These are phyloP conservation scores for Melinaea marsaeus DNA, from an alignment of 2,888 invertebrate genomes.

Conservation along the genomic window DNA sequence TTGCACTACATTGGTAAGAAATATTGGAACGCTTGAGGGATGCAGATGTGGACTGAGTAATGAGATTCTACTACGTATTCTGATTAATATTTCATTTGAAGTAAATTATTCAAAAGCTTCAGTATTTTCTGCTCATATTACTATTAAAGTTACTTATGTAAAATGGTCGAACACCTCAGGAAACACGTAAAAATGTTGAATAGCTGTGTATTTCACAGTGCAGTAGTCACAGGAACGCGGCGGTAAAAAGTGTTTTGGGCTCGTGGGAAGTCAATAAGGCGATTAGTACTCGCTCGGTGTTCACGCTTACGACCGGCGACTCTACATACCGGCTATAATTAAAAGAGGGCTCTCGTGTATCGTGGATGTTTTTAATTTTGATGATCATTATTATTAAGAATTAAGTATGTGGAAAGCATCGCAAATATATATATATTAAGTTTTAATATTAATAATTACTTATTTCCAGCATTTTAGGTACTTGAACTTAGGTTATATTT, in stretches of 20 bases:
- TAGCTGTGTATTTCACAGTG: slow-evolving; percentile 36
- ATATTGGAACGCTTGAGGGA: slow-evolving; percentile 50
- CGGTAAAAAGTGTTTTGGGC: slow-evolving; percentile 46
- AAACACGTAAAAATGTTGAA: slow-evolving; percentile 18
- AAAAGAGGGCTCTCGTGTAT: slow-evolving; percentile 1
- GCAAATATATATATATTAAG: no score
- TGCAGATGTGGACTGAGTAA: slow-evolving; percentile 64
- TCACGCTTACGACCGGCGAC: slow-evolving; percentile 25
- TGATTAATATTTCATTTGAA: slow-evolving; percentile 40
- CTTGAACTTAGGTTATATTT: no score
- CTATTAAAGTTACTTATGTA: neutral
- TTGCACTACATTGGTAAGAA: slow-evolving; percentile 47
- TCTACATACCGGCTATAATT: slow-evolving; percentile 1
- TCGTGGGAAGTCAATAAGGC: slow-evolving; percentile 61
- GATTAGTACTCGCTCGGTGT: slow-evolving; percentile 39
- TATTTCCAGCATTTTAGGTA: no score
- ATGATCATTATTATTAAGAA: no score
- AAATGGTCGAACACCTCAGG: slow-evolving; percentile 27
- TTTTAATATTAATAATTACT: no score
- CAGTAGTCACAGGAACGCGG: slow-evolving; percentile 39
- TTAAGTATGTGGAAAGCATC: no score
- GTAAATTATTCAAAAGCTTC: slow-evolving; percentile 36
- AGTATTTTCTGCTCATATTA: neutral
- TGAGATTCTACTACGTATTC: slow-evolving; percentile 51
- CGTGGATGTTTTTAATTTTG: neutral